Evolutionary conservation across 2,888 invertebrate species (phyloP).

Genomic region (Lasioglossum malachurum): DNA sequence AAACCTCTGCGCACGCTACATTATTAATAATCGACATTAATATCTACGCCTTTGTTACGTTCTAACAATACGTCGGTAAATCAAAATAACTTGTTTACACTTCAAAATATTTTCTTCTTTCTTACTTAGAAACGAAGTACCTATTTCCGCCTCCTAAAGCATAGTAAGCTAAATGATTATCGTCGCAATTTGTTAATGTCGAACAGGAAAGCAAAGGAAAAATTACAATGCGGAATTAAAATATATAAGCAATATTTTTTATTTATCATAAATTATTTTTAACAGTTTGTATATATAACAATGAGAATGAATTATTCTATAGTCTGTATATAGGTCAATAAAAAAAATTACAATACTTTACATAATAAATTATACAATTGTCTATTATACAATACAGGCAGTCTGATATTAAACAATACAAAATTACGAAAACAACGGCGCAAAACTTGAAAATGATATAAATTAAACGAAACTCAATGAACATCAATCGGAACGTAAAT

Average conservation of each 20-base stretch:
- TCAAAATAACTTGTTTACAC: neutral
- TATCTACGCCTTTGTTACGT: slow-evolving; percentile 5
- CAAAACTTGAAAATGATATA: neutral
- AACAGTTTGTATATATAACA: slow-evolving; percentile 28
- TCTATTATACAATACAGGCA: slow-evolving; percentile 10
- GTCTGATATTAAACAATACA: slow-evolving; percentile 15
- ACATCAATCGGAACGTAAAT: neutral
- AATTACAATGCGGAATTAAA: slow-evolving; percentile 2
- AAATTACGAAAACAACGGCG: neutral
- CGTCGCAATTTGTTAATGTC: neutral
- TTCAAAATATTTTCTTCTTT: neutral
- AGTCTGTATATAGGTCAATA: slow-evolving; percentile 8
- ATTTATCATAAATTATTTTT: slow-evolving; percentile 40
- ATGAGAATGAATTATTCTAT: slow-evolving; percentile 3
- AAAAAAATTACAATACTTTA: slow-evolving; percentile 25
- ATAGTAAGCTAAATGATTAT: neutral
- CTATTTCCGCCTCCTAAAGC: neutral
- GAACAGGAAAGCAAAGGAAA: neutral
- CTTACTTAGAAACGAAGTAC: neutral
- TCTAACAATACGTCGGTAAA: neutral
- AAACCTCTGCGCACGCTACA: slow-evolving; percentile 35
- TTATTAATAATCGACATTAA: slow-evolving; percentile 24
- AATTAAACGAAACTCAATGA: neutral
- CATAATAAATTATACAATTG: slow-evolving; percentile 25
- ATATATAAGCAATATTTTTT: slow-evolving; percentile 9